Evolutionary conservation across 2,113 vertebrate genomes (phyloP).

Genomic region (Thunnus maccoyii): DNA sequence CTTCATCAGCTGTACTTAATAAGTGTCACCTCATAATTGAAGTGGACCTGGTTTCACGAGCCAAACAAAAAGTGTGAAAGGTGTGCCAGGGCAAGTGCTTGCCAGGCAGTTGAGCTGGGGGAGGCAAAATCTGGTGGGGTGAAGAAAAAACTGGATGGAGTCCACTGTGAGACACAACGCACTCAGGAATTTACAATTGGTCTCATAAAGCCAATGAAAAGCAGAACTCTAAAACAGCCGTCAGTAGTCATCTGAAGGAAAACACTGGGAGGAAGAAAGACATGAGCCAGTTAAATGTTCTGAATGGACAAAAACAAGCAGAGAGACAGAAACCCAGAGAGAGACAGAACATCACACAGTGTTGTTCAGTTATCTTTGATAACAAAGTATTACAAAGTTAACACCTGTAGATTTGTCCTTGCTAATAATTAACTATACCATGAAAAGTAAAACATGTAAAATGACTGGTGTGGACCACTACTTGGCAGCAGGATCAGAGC

Average conservation of each 20-base stretch:
- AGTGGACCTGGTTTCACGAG: constrained; percentile 51
- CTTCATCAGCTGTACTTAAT: constrained; percentile 53
- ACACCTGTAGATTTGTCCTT: constrained; percentile 25
- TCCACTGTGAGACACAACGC: constrained; percentile 67
- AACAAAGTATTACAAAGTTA: constrained; percentile 6
- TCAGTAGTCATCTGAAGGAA: constrained; percentile 51
- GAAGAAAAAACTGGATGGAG: constrained; percentile 57
- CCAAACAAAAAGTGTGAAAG: constrained; percentile 39
- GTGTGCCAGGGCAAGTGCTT: constrained; percentile 40
- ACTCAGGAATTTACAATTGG: constrained; percentile 78
- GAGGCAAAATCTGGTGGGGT: constrained; percentile 36
- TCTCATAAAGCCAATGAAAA: constrained; percentile 80
- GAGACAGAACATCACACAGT: not conserved
- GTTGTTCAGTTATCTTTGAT: not conserved
- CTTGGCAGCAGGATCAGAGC: constrained; percentile 48
- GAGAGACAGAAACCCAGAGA: constrained; percentile 17
- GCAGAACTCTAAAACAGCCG: constrained; percentile 72
- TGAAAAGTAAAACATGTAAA: constrained; percentile 22
- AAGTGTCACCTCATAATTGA: constrained; percentile 75
- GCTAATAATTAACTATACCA: constrained; percentile 13
- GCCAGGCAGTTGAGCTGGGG: constrained; percentile 54
- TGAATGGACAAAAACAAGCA: constrained; percentile 42
- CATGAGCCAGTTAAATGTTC: constrained; percentile 24
- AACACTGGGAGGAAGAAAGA: constrained; percentile 45
- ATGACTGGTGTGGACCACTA: not conserved